Conservation (phyloP, 2,113 vertebrate genomes). For the Neogobius melanostomus region DNA sequence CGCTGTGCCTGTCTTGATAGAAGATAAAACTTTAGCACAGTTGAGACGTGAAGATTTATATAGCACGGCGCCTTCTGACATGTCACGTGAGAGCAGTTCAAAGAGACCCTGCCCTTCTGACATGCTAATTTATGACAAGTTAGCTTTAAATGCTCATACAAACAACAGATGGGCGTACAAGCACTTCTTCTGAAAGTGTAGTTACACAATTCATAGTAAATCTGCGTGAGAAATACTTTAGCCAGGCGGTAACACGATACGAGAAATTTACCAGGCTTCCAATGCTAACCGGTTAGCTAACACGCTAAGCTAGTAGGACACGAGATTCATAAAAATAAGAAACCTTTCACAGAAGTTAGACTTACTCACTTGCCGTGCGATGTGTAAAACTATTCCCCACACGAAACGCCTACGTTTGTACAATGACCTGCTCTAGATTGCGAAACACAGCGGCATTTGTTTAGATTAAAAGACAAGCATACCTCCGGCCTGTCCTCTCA, state of each 20-base stretch:
- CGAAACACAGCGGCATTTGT: conserved; percentile 20
- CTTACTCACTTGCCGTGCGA: not conserved
- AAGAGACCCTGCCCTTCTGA: not conserved
- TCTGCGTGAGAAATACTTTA: not conserved
- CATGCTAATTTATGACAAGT: not conserved
- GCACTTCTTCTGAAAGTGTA: not conserved
- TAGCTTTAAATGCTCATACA: not conserved
- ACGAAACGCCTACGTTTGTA: too few relatives aligned
- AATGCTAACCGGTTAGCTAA: conserved; percentile 69
- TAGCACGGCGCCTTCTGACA: not conserved
- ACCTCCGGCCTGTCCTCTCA: conserved; percentile 54
- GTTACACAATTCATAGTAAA: too few relatives aligned
- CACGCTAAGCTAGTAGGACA: conserved; percentile 32
- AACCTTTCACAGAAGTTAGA: not conserved
- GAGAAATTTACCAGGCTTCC: conserved; percentile 22
- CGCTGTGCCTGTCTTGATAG: conserved; percentile 30
- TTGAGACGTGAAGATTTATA: not conserved
- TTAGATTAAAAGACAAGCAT: conserved; percentile 50
- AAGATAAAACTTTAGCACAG: not conserved
- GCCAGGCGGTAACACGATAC: conserved; percentile 27
- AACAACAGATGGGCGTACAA: not conserved
- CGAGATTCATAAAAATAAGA: not conserved
- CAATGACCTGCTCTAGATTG: not conserved
- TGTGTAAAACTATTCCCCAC: not conserved
- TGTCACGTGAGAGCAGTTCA: not conserved